Evolutionary conservation across 53 echinoderm and acorn worm genomes (phyloP).

Genomic region (Patiria pectinifera): DNA sequence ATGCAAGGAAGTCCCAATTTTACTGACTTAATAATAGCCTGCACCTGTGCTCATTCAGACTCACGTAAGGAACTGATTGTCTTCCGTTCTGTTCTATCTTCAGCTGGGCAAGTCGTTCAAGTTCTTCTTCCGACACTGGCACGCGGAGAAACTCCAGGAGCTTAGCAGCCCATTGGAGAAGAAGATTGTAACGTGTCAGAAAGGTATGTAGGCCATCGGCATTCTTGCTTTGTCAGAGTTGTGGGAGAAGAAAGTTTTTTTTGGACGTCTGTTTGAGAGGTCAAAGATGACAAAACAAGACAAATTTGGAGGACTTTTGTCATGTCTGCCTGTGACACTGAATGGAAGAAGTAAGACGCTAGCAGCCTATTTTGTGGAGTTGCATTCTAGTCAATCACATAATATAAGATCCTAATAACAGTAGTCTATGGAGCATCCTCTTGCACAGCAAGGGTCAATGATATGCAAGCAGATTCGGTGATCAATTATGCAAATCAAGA

Average conservation of each 20-base stretch:
- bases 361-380: too few relatives aligned
- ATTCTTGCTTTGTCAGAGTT: not conserved
- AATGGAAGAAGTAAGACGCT: too few relatives aligned
- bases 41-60: not conserved
- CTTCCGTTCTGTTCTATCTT: constrained; percentile 8
- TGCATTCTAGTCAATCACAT: too few relatives aligned
- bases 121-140: constrained; percentile 92
- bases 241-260: not conserved
- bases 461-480: too few relatives aligned
- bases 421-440: too few relatives aligned
- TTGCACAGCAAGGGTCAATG: too few relatives aligned
- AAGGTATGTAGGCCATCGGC: constrained; percentile 71
- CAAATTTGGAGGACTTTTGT: not conserved
- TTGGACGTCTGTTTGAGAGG: not conserved
- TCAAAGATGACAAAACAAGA: not conserved
- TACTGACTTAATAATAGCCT: not conserved
- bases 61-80: not conserved
- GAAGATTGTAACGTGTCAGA: constrained; percentile 87
- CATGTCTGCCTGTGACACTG: too few relatives aligned
- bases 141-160: constrained; percentile 79
- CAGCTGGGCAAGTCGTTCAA: constrained; percentile 86
- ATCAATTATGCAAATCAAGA: too few relatives aligned
- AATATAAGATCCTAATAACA: too few relatives aligned
- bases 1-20: constrained; percentile 49
- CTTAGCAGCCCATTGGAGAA: constrained; percentile 69